Evolutionary conservation across 2,888 invertebrate species (phyloP).

Genomic region (Leptopterna dolabrata): DNA sequence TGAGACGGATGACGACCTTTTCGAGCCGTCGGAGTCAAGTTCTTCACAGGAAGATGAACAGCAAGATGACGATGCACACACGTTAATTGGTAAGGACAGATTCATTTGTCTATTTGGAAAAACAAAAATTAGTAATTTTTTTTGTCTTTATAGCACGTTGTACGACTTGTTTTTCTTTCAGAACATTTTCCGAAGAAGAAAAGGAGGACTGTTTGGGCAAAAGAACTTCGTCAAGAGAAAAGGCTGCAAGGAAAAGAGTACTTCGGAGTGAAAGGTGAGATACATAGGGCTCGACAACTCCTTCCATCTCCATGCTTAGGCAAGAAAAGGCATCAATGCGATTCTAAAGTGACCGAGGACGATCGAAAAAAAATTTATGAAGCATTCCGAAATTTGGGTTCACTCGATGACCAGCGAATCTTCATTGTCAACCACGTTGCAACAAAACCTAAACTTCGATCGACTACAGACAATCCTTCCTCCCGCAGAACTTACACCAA

Average conservation of each 20-base stretch:
- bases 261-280: conserved; percentile 25
- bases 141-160: background rate
- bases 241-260: conserved; percentile 18
- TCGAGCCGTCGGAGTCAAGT: conserved; percentile 13
- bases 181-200: conserved; percentile 34
- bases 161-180: conserved; percentile 33
- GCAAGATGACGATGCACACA: background rate
- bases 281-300: conserved; percentile 13
- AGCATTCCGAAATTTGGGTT: conserved; percentile 33
- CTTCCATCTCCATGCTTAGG: conserved; percentile 34
- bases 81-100: conserved; percentile 16
- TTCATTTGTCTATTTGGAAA: background rate
- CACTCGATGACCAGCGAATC: conserved; percentile 25
- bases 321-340: conserved; percentile 20
- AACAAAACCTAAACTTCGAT: conserved; percentile 13
- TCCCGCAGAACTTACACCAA: conserved; percentile 34
- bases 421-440: conserved; percentile 23
- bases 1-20: conserved; percentile 15
- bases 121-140: conserved; percentile 19
- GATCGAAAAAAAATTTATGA: conserved; percentile 20
- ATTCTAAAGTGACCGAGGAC: conserved; percentile 10
- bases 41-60: conserved; percentile 13
- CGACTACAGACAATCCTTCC: conserved; percentile 25
- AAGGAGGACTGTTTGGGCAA: conserved; percentile 6
- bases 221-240: conserved; percentile 22